Base-by-base conservation (phyloP, 2,113 vertebrate species). In the Saguinus imperator region DNA sequence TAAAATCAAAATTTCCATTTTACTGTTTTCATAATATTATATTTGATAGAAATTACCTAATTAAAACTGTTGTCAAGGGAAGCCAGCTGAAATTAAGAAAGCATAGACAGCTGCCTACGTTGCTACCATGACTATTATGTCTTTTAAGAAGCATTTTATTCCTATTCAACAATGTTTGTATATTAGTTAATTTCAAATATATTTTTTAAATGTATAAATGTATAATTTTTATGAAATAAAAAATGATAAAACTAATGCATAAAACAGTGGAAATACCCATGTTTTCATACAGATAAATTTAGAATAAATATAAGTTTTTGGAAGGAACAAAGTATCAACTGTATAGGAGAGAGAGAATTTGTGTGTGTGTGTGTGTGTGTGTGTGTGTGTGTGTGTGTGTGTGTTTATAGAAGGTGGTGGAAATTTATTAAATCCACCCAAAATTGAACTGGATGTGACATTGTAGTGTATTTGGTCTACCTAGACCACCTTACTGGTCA, bases 1-100 rank as follows among this genome's bases (percentile, higher is more conserved):
- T 11, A 87, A 95, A 50, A 57, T 83, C 58, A 23, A 27, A 32
- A 84, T 79, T 95, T 91, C 13, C 25, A 57, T 20, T 85, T 94
- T 87, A 58, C 12, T 82, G n/a, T 73, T 88, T 92, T 23, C 50
- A 89, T n/a, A 64, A 48, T 52, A 55, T 37, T 85, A 8, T 32
- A 91, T 79, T 64, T 82, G 18, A 75, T 25, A 84, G 0, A 96
- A 96, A 75, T 92, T 58, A 68, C 21, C 82, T 81, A 89, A 75
- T 89, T 97, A 77, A 96, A 85, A 57, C 61, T 68, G 8, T 72
- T 66, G 21, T 84, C 76, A 92, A 10, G 52, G 32, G 13, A 89
- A 76, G 23, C 6, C 11, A 87, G 18, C 25, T 70, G 32, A 93
- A 89, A 75, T 76, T 83, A 18, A 90, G 27, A 61, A 87, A 68